These are phyloP conservation scores for Sebastes oblongus DNA, from an alignment of 2,797 vertebrate species.

Conservation along the genomic window DNA sequence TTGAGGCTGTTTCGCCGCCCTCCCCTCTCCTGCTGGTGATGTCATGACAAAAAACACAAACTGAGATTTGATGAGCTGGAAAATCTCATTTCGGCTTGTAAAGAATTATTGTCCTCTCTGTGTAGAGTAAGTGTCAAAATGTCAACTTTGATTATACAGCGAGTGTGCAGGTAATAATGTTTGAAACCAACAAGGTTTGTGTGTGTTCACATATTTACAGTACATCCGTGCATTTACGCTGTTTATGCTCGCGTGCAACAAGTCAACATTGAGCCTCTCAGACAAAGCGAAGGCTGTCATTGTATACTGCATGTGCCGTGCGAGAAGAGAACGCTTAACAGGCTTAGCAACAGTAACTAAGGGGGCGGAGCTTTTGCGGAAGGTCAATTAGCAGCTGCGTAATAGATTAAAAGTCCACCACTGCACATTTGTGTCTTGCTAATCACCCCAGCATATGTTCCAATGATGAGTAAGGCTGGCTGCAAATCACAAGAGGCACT, in stretches of 20 bases:
- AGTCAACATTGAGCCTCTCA: not conserved
- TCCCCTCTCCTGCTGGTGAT: slow-evolving; percentile 39
- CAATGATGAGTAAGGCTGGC: not conserved
- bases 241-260: not conserved
- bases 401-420: not conserved
- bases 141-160: slow-evolving; percentile 44
- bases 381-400: slow-evolving; percentile 21
- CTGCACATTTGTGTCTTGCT: not conserved
- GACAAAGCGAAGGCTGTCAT: slow-evolving; percentile 12
- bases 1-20: slow-evolving; percentile 59
- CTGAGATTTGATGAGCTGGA: slow-evolving; percentile 71
- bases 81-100: slow-evolving; percentile 65
- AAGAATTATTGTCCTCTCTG: slow-evolving; percentile 57
- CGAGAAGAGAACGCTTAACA: not conserved
- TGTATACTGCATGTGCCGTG: not conserved
- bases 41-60: slow-evolving; percentile 72
- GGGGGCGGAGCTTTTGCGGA: not conserved
- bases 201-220: not conserved
- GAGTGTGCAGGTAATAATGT: slow-evolving; percentile 42
- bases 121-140: slow-evolving; percentile 46
- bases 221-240: not conserved
- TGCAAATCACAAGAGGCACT: not conserved
- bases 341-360: not conserved
- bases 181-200: slow-evolving; percentile 35
- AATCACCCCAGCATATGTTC: not conserved